Conservation (phyloP, 2,888 invertebrate genomes). For the Sinopyrophorus schimmeli region DNA sequence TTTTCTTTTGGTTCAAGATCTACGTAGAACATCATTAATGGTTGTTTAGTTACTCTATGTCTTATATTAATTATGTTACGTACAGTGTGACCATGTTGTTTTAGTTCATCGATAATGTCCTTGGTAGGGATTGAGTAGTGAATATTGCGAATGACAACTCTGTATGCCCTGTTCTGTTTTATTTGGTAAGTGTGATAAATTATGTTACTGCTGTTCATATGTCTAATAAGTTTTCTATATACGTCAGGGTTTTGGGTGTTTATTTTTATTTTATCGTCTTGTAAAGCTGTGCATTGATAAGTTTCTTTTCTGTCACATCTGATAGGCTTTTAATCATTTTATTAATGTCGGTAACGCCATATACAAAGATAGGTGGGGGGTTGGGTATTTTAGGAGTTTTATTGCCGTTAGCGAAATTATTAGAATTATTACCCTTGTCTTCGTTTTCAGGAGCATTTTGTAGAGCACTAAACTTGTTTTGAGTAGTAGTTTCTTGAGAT, state of each 20-base stretch:
- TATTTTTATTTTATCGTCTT: background rate
- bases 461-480: slow-evolving; percentile 7
- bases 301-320: background rate
- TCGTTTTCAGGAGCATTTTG: slow-evolving; percentile 7
- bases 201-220: slow-evolving; percentile 8
- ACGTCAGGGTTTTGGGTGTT: slow-evolving; percentile 1
- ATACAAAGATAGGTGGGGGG: background rate
- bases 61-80: slow-evolving; percentile 10
- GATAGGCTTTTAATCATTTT: slow-evolving; percentile 8
- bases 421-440: slow-evolving; percentile 1
- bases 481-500: slow-evolving; percentile 2
- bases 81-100: slow-evolving; percentile 6
- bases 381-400: slow-evolving; percentile 2
- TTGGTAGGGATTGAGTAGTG: slow-evolving; percentile 15
- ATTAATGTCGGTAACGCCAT: background rate
- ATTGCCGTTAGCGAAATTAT: slow-evolving; percentile 3
- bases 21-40: slow-evolving; percentile 9
- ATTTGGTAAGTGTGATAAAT: slow-evolving; percentile 16
- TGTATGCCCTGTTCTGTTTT: slow-evolving; percentile 14
- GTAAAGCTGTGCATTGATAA: slow-evolving; percentile 1
- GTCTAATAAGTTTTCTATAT: slow-evolving; percentile 15
- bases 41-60: slow-evolving; percentile 6
- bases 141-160: slow-evolving; percentile 13
- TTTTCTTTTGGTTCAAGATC: slow-evolving; percentile 11
- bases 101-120: slow-evolving; percentile 9